A percentile compares a stretch with the other conserved stretches of the same genome.
These are phyloP conservation scores for Drosophila hamatofila DNA, from an alignment of 2,888 invertebrate genomes.

Conservation along the genomic window DNA sequence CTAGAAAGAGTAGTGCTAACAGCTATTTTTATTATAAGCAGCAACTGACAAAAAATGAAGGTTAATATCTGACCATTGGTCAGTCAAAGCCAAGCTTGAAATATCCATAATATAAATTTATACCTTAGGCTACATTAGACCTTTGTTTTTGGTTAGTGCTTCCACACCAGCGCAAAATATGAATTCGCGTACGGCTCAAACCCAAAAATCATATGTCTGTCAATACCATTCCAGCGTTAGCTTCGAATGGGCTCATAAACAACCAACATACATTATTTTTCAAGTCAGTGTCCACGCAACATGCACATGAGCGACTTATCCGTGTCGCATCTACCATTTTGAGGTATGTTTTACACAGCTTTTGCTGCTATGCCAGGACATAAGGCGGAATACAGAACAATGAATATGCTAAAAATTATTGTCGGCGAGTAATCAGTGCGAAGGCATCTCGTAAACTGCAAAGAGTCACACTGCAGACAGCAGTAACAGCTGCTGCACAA, in stretches of 20 bases:
- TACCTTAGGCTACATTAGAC: constrained; percentile 23
- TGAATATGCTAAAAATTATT: constrained; percentile 58
- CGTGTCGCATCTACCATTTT: constrained; percentile 52
- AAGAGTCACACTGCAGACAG: constrained; percentile 39
- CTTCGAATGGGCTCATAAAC: constrained; percentile 1
- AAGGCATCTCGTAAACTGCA: constrained; percentile 60
- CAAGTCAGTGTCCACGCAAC: constrained; percentile 30
- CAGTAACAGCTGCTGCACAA: neutral
- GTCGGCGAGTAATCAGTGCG: constrained; percentile 63
- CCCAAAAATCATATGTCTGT: constrained; percentile 7
- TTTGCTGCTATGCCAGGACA: constrained; percentile 41
- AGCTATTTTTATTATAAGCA: constrained; percentile 30
- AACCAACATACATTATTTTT: constrained; percentile 1
- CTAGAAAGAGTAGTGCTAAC: constrained; percentile 26
- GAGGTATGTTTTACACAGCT: constrained; percentile 44
- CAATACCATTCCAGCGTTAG: constrained; percentile 3
- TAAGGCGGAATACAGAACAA: constrained; percentile 36
- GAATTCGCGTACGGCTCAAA: neutral
- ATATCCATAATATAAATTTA: constrained; percentile 9
- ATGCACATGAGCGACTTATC: constrained; percentile 45
- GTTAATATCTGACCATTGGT: constrained; percentile 25
- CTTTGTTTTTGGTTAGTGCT: constrained; percentile 14
- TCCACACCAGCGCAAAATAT: neutral
- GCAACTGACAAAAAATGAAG: constrained; percentile 38
- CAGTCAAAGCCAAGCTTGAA: constrained; percentile 34